A percentile compares a stretch with the other conserved stretches of the same genome.
Conservation (phyloP, 2,797 vertebrate species). For the Dromococcyx pavoninus region DNA sequence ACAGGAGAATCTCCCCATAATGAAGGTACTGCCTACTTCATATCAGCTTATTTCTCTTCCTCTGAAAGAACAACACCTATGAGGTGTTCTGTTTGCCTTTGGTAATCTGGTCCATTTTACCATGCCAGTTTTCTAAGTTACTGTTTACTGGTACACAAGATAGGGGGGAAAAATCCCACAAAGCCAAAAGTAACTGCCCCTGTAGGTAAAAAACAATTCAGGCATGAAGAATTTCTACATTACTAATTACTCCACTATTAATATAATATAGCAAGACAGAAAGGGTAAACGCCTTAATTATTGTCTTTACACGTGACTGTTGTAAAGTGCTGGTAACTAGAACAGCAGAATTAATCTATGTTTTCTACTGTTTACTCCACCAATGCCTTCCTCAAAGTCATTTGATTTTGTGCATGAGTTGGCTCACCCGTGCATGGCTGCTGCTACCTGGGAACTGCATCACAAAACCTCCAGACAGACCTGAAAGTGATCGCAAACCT, state of each 20-base stretch:
- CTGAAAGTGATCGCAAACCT: neutral
- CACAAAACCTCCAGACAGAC: neutral
- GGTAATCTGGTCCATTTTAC: neutral
- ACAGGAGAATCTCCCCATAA: constrained; percentile 77
- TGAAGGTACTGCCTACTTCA: constrained; percentile 75
- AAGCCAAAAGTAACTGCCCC: neutral
- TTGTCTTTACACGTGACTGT: neutral
- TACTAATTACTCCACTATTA: neutral
- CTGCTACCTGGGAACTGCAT: neutral
- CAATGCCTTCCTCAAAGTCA: neutral
- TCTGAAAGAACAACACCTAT: neutral
- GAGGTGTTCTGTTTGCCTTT: neutral
- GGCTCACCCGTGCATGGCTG: neutral
- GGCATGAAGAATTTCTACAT: neutral
- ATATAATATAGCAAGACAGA: neutral
- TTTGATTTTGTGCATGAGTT: neutral
- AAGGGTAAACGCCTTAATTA: neutral
- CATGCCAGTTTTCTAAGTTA: neutral
- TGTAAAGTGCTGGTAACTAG: neutral
- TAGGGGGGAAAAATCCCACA: accelerated
- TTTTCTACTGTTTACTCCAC: neutral
- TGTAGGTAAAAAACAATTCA: neutral
- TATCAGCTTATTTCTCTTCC: neutral
- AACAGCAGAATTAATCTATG: neutral
- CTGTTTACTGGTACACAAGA: neutral